These are phyloP conservation scores for Junco hyemalis DNA, from an alignment of 2,113 vertebrate species.

Conservation along the genomic window DNA sequence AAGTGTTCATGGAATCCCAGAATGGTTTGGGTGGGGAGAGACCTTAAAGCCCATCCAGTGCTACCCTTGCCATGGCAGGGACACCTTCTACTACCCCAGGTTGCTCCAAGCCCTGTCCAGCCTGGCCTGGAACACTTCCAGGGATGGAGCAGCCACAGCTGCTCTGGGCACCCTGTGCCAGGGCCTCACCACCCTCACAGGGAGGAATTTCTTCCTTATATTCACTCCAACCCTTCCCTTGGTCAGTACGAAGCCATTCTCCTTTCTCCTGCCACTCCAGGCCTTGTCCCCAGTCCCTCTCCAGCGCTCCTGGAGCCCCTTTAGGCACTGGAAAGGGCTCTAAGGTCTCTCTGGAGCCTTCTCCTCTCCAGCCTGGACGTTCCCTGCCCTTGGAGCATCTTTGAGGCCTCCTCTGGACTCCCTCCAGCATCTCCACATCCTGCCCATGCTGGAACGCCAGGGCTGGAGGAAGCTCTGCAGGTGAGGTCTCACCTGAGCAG, in stretches of 20 bases:
- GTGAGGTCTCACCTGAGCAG: background rate
- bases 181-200: rapidly evolving
- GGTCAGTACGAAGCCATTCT: background rate
- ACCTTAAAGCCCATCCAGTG: background rate
- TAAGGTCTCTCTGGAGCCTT: background rate
- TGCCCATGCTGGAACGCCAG: background rate
- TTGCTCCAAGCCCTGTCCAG: rapidly evolving
- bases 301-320: background rate
- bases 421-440: background rate
- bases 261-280: background rate
- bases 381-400: background rate
- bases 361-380: background rate
- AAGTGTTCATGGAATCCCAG: background rate
- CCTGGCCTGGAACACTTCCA: background rate
- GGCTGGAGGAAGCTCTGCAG: background rate
- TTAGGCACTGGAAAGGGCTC: background rate
- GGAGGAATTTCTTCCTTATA: background rate
- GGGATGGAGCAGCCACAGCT: background rate
- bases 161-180: background rate
- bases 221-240: background rate
- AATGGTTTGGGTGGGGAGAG: background rate
- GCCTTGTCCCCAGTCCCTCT: background rate
- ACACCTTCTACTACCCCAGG: background rate
- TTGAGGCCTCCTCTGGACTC: background rate
- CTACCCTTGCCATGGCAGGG: background rate